Conservation (phyloP, 1,140 invertebrate species). For the Drosophila ogumai region DNA sequence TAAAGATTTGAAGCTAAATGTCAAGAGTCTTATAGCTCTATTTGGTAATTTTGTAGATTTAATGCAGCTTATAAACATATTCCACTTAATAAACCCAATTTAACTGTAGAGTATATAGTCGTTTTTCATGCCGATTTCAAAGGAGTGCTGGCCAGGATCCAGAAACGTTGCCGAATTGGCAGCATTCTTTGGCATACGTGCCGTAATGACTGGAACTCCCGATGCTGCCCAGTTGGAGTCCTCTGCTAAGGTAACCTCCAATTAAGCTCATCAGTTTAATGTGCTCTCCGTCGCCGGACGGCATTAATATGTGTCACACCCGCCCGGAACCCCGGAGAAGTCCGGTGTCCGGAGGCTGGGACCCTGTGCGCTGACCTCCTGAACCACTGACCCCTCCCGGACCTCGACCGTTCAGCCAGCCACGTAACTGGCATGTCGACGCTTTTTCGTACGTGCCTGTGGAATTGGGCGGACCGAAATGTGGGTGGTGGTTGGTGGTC, state of each 20-base stretch:
- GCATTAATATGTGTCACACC: constrained; percentile 76
- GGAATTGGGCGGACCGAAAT: constrained; percentile 27
- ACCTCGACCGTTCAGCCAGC: constrained; percentile 11
- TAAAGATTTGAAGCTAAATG: neutral
- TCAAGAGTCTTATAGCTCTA: neutral
- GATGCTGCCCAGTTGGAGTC: constrained; percentile 22
- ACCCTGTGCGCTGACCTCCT: constrained; percentile 23
- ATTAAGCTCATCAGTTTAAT: constrained; percentile 83
- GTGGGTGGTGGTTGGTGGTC: neutral
- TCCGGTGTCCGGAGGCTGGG: neutral
- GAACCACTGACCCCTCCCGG: constrained; percentile 15
- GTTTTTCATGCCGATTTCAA: neutral
- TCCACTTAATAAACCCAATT: constrained; percentile 1
- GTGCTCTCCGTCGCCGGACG: constrained; percentile 69
- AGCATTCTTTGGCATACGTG: constrained; percentile 53
- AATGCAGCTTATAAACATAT: neutral
- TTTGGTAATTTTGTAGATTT: neutral
- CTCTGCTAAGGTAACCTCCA: constrained; percentile 70
- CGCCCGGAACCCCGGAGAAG: neutral
- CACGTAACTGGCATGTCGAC: constrained; percentile 77
- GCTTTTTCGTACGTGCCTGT: constrained; percentile 64
- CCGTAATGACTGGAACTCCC: constrained; percentile 47
- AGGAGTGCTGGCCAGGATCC: constrained; percentile 6
- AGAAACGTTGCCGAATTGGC: constrained; percentile 43
- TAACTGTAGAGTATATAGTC: constrained; percentile 5